Evolutionary conservation across 2,888 invertebrate species (phyloP), one percentile per base, ranked within the genome.

Genomic region (Sepiola atlantica): DNA sequence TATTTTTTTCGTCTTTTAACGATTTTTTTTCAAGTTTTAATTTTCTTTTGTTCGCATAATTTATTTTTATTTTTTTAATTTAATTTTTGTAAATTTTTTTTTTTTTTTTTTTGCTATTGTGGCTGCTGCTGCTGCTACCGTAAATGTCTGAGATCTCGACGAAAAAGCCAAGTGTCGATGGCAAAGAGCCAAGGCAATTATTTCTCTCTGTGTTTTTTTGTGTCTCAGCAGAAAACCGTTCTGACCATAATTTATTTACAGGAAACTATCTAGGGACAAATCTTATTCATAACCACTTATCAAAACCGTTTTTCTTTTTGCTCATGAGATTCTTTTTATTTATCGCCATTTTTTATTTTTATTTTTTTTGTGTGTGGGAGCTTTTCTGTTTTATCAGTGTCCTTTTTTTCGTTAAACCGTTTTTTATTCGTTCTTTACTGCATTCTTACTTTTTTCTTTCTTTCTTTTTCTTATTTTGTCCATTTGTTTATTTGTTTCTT

Each of bases 201-300:
- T 77, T 77, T 77, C 16, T n/a, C n/a, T n/a, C n/a, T n/a, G 77
- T 77, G n/a, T 77, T 77, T 45, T 45, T 45, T 77, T 77, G 77
- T 77, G 77, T 77, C 77, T n/a, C 77, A 77, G 16, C 77, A 77
- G 77, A 77, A 45, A 77, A 77, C 77, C 32, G 32, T n/a, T n/a
- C 77, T 77, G 16, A n/a, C n/a, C 77, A 77, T 77, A 77, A 77
- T 77, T 77, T 77, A 77, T 77, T 77, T 32, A 32, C n/a, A n/a
- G 6, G 32, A 77, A 77, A 77, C 32, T 77, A 77, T 77, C 77
- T 16, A 20, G 77, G 77, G 77, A 77, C n/a, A 77, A 77, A 77
- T 77, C 77, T 77, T 77, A 77, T 77, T 77, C 77, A 77, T 77
- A n/a, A 77, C 77, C 77, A 32, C 77, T 77, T 77, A 77, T 77